Conservation (phyloP, 1,140 invertebrate species). For the Tetramorium simillimum region DNA sequence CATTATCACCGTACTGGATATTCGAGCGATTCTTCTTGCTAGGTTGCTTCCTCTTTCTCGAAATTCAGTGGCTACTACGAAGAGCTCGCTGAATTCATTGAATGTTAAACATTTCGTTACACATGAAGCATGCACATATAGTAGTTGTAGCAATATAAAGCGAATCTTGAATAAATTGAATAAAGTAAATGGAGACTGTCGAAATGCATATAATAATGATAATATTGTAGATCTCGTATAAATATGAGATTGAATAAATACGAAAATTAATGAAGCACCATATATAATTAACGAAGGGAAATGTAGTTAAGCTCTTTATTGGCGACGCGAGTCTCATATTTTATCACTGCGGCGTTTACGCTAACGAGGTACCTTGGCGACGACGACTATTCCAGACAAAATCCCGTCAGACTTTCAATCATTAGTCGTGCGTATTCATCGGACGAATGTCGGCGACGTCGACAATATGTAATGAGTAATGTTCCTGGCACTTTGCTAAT, state of each 20-base stretch:
- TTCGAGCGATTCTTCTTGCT: constrained; percentile 53
- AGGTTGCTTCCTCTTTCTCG: constrained; percentile 19
- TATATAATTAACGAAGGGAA: constrained; percentile 7
- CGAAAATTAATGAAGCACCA: constrained; percentile 3
- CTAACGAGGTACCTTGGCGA: constrained; percentile 31
- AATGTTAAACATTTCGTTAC: constrained; percentile 39
- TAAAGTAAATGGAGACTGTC: not conserved
- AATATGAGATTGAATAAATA: constrained; percentile 27
- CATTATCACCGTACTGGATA: constrained; percentile 18
- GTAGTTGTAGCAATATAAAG: not conserved
- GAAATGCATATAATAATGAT: not conserved
- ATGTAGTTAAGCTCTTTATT: constrained; percentile 34
- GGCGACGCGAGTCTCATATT: constrained; percentile 4
- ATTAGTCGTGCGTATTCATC: constrained; percentile 54
- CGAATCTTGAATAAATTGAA: constrained; percentile 4
- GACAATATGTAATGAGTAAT: constrained; percentile 69
- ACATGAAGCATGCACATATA: not conserved
- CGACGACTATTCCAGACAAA: constrained; percentile 17
- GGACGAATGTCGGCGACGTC: constrained; percentile 42
- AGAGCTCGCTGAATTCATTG: constrained; percentile 37
- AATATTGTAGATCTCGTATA: not conserved
- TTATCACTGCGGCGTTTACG: constrained; percentile 40
- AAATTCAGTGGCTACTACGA: constrained; percentile 33
- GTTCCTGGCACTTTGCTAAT: constrained; percentile 73
- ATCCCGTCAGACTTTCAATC: constrained; percentile 52